Base-by-base conservation (phyloP, 2,797 vertebrate species). In the Coregonus suidteri region DNA sequence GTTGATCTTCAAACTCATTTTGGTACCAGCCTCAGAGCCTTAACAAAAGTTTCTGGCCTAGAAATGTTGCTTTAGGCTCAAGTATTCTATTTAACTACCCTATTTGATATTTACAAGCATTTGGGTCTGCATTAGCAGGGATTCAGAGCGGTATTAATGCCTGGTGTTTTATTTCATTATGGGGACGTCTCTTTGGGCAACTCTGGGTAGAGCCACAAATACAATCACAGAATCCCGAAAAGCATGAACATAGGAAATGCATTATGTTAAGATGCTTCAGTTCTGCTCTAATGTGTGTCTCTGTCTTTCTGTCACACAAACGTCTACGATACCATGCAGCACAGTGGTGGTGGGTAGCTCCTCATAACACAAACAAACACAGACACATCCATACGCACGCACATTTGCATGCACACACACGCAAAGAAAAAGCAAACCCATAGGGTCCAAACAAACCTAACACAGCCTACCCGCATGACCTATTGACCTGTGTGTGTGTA, bases 261-360 rank as follows among this genome's bases (percentile, higher is more conserved):
- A 83, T 87, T 79, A 85, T 74, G 87, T 86, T 0, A n/a, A 83
- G 82, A 62, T 62, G 41, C 59, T 3, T 6, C n/a, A 7, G 88
- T 83, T 73, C 67, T 73, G 79, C 78, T 72, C 9, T 47, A 25
- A 84, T 3, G 73, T 73, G 75, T 75, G 31, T 84, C 82, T 76
- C 51, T 64, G 15, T 14, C 71, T 51, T 34, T 70, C 79, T 81
- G 70, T 73, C 82, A 78, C 76, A 0, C 72, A 15, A 14, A 47
- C 25, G 34, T 18, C 20, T 51, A n/a, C 51, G 66, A 68, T 14
- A 34, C 25, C n/a, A 20, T 20, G 56, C 30, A 53, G 20, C n/a
- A 34, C 5, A 18, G 9, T 71, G 20, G 9, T 30, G 47, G 41
- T 47, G 51, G 14, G 18, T 9, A 69, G 16, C 67, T 68, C 66